Conservation (phyloP, 2,888 invertebrate genomes). For the Dryadula phaetusa region DNA sequence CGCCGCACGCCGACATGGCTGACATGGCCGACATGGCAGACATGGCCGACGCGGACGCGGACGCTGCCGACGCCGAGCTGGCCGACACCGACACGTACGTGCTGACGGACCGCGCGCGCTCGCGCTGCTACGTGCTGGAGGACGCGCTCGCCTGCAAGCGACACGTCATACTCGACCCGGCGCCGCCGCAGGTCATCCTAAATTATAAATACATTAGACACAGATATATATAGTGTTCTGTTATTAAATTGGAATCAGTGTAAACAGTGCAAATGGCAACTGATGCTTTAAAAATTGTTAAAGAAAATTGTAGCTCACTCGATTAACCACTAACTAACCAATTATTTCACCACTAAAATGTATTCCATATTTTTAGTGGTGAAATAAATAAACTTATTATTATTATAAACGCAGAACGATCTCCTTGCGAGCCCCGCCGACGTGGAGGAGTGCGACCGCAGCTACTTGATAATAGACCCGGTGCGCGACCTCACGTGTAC, state of each 20-base stretch:
- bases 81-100: constrained; percentile 69
- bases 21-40: constrained; percentile 50
- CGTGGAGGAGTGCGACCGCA: constrained; percentile 48
- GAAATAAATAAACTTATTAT: too few species aligned
- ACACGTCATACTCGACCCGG: constrained; percentile 63
- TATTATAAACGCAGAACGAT: too few species aligned
- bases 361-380: too few species aligned
- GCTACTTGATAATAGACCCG: constrained; percentile 68
- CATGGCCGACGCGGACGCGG: constrained; percentile 46
- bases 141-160: constrained; percentile 62
- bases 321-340: too few species aligned
- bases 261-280: too few species aligned
- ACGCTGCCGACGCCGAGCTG: constrained; percentile 50
- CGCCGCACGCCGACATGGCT: constrained; percentile 45
- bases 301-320: too few species aligned
- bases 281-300: too few species aligned
- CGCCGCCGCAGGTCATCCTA: constrained; percentile 40
- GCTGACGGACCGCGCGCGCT: constrained; percentile 66
- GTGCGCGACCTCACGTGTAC: constrained; percentile 64
- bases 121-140: constrained; percentile 66
- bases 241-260: too few species aligned
- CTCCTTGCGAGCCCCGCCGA: constrained; percentile 42
- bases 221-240: too few species aligned
- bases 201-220: too few species aligned
- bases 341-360: too few species aligned